Conservation (phyloP, 2,113 vertebrate genomes). For the Ancistrus triradiatus region DNA sequence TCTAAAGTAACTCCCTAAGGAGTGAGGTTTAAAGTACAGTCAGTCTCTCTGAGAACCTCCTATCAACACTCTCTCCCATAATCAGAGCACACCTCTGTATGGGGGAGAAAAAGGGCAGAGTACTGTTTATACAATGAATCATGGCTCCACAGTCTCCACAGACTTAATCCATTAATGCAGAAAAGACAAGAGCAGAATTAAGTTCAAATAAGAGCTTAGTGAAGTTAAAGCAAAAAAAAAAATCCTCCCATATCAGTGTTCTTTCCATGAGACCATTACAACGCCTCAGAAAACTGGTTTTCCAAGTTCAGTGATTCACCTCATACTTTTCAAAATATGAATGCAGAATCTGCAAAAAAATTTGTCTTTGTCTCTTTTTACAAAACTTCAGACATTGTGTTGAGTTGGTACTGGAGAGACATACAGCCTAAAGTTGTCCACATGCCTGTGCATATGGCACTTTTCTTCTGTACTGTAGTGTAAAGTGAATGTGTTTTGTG, state of each 20-base stretch:
- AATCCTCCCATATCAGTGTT: background rate
- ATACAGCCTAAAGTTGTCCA: background rate
- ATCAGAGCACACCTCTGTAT: conserved; percentile 8
- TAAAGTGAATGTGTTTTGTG: background rate
- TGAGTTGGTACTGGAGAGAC: background rate
- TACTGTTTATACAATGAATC: conserved; percentile 44
- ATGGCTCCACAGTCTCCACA: conserved; percentile 21
- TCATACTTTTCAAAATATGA: background rate
- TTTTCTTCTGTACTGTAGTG: background rate
- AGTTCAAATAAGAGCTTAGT: conserved; percentile 2
- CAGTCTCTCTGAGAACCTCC: conserved; percentile 8
- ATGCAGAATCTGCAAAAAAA: background rate
- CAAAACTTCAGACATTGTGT: background rate
- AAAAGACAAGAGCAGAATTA: conserved; percentile 28
- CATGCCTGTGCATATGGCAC: background rate
- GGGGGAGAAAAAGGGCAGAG: conserved; percentile 26
- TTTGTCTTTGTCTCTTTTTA: background rate
- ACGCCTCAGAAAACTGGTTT: background rate
- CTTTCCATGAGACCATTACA: background rate
- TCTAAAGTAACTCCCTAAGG: conserved; percentile 3
- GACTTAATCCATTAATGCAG: conserved; percentile 12
- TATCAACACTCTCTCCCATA: conserved; percentile 18
- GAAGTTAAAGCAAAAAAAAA: background rate
- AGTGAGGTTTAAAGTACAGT: conserved; percentile 14
- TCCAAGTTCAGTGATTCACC: background rate